Conservation (phyloP, 1,140 invertebrate genomes). For the Diabrotica undecimpunctata region DNA sequence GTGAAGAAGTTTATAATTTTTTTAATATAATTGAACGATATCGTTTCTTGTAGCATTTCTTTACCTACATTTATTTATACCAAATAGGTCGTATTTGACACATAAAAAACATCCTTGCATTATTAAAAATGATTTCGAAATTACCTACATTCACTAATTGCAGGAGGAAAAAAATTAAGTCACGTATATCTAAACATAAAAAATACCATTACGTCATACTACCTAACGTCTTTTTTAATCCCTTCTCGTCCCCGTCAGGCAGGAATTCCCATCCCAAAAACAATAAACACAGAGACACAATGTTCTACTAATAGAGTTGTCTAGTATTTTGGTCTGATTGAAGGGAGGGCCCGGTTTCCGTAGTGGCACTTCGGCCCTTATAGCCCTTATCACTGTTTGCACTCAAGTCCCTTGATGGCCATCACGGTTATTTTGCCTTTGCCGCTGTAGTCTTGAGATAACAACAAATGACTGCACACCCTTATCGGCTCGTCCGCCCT, state of each 20-base stretch:
- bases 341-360: slow-evolving; percentile 8
- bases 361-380: slow-evolving; percentile 28
- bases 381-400: slow-evolving; percentile 33
- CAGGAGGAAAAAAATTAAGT: no score
- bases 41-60: no score
- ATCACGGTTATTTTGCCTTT: slow-evolving; percentile 30
- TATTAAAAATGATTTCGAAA: no score
- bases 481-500: slow-evolving; percentile 4
- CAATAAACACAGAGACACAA: slow-evolving; percentile 13
- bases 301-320: slow-evolving; percentile 34
- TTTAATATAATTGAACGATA: no score
- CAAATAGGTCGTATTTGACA: no score
- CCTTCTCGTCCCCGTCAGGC: no score
- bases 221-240: no score
- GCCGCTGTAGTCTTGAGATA: slow-evolving; percentile 36
- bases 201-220: no score
- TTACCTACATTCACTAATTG: no score
- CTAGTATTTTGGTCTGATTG: slow-evolving; percentile 25
- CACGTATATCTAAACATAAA: no score
- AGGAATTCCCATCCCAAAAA: slow-evolving; percentile 4
- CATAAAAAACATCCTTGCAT: no score
- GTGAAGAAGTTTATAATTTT: not conserved
- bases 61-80: no score
- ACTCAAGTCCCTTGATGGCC: slow-evolving; percentile 27
- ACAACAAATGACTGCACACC: slow-evolving; percentile 28